Evolutionary conservation across 2,888 invertebrate genomes (phyloP).

Genomic region (Drosophila mettleri): DNA sequence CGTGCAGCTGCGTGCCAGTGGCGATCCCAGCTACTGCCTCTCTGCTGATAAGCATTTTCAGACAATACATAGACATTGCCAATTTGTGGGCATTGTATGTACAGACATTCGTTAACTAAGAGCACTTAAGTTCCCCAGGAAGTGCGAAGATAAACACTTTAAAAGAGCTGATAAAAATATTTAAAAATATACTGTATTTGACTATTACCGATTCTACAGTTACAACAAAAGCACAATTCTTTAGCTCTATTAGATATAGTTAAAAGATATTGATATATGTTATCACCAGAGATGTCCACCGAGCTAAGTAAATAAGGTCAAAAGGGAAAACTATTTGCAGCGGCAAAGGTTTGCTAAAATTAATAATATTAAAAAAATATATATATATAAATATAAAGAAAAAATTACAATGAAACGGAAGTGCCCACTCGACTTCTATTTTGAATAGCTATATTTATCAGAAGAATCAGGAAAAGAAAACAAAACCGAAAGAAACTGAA

Average conservation of each 20-base stretch:
- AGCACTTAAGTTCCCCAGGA: not conserved
- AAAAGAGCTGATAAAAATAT: not conserved
- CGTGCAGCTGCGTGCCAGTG: conserved; percentile 67
- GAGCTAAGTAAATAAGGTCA: conserved; percentile 24
- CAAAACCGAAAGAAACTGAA: conserved; percentile 29
- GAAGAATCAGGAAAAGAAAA: conserved; percentile 13
- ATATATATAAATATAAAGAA: too few species aligned
- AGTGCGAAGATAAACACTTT: not conserved
- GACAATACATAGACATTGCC: conserved; percentile 1
- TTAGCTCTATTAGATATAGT: not conserved
- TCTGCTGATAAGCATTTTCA: conserved; percentile 51
- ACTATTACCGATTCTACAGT: too few species aligned
- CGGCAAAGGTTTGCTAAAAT: conserved; percentile 28
- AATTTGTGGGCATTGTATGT: not conserved
- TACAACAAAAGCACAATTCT: too few species aligned
- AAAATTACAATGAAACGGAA: conserved; percentile 20
- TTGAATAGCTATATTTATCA: conserved; percentile 18
- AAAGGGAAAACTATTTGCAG: conserved; percentile 10
- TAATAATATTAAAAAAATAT: too few species aligned
- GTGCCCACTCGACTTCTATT: conserved; percentile 1
- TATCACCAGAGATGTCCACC: conserved; percentile 17
- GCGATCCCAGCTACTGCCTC: conserved; percentile 29
- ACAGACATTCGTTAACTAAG: not conserved
- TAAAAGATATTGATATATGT: conserved; percentile 13
- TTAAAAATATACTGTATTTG: too few species aligned